These are phyloP conservation scores for Pteropus rufus DNA, from an alignment of 2,797 vertebrate species.

Conservation along the genomic window DNA sequence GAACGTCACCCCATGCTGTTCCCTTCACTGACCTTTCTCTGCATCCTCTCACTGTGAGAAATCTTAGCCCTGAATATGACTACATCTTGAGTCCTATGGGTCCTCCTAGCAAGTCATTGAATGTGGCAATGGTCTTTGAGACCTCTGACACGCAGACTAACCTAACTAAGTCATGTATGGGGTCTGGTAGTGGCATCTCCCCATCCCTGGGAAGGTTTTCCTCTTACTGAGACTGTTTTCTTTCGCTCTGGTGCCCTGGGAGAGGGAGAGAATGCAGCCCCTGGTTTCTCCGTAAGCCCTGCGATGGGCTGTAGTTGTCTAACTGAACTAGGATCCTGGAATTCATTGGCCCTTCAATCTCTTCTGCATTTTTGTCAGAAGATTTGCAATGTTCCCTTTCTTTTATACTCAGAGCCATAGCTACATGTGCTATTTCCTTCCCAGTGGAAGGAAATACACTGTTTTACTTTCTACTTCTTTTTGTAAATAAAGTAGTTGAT, in stretches of 20 bases:
- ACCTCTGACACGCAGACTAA: background rate
- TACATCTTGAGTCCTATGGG: background rate
- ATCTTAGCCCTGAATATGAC: background rate
- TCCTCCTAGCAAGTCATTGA: background rate
- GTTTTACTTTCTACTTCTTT: background rate
- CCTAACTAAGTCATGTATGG: background rate
- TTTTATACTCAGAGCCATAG: background rate
- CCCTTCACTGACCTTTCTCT: background rate
- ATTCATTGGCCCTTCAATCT: background rate
- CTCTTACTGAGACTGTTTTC: background rate
- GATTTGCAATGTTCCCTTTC: background rate
- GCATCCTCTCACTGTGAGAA: background rate
- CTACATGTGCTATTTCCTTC: background rate
- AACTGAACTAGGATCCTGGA: background rate
- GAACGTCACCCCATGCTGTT: background rate
- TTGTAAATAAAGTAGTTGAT: background rate
- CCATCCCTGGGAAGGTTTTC: background rate
- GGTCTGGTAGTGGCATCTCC: background rate
- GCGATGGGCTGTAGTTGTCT: background rate
- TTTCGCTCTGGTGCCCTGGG: background rate
- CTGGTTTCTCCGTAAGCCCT: background rate
- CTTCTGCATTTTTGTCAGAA: background rate
- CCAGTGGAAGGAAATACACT: too few species aligned
- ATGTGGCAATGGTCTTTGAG: background rate
- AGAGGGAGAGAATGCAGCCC: rapidly evolving